Percentiles rank a stretch among this genome's conserved stretches.
phyloP scores from a whole-genome alignment of 2,888 invertebrate genomes.

The Napeogenes inachia region DNA sequence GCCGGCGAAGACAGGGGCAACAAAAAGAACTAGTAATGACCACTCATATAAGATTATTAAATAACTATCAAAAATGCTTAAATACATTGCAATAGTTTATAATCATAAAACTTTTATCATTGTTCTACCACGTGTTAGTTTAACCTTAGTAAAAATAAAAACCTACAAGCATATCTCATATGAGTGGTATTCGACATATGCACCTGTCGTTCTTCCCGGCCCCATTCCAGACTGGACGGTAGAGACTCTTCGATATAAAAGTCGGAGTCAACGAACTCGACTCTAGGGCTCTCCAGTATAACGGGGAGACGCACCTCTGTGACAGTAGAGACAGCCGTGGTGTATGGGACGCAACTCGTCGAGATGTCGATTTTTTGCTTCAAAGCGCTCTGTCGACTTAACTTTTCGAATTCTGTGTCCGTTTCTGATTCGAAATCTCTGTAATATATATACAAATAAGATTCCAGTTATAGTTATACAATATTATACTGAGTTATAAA shows the following conservation, averaged over 20 bases:
- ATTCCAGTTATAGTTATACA: not conserved
- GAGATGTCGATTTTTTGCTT: constrained; percentile 59
- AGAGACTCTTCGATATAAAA: constrained; percentile 93
- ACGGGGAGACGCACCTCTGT: constrained; percentile 75
- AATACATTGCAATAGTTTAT: not conserved
- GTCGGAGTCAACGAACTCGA: constrained; percentile 87
- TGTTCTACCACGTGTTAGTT: not conserved
- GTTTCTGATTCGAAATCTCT: constrained; percentile 89
- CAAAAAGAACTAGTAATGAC: constrained; percentile 50
- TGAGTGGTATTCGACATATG: constrained; percentile 40
- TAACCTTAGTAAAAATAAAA: not conserved
- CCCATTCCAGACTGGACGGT: constrained; percentile 88
- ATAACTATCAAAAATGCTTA: not conserved
- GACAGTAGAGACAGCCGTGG: constrained; percentile 73
- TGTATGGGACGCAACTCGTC: constrained; percentile 65
- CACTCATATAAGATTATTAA: constrained; percentile 45
- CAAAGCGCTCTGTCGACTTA: constrained; percentile 79
- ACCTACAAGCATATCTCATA: constrained; percentile 24
- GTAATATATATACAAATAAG: constrained; percentile 24
- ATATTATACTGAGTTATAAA: not conserved
- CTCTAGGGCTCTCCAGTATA: constrained; percentile 45
- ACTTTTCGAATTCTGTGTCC: constrained; percentile 89
- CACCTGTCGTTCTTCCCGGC: constrained; percentile 72
- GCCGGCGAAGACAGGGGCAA: constrained; percentile 72
- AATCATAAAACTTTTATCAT: constrained; percentile 22